Percentiles rank a stretch among this genome's conserved stretches.
These are phyloP conservation scores for Cryptotermes secundus DNA, from an alignment of 1,140 invertebrate species.

Conservation along the genomic window DNA sequence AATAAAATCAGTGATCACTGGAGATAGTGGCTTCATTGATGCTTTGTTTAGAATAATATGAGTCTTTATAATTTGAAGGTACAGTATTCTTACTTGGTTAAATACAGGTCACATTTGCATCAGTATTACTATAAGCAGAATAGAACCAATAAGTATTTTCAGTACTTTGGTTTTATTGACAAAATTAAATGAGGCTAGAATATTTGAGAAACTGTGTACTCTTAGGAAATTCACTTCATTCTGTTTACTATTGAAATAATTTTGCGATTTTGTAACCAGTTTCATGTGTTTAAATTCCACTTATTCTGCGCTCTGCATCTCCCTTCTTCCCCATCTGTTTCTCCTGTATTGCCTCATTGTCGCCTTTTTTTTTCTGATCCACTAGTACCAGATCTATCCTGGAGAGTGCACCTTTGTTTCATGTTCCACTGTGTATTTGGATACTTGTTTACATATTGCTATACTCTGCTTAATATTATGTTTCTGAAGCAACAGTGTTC, in stretches of 20 bases:
- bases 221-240: background rate
- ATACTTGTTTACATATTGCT: background rate
- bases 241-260: background rate
- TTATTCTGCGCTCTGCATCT: background rate
- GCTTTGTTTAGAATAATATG: no score
- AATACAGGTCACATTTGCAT: background rate
- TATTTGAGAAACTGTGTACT: no score
- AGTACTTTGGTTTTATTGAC: no score
- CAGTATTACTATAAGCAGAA: no score
- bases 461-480: background rate
- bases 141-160: no score
- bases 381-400: background rate
- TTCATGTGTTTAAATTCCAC: background rate
- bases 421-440: background rate
- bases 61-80: background rate
- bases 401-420: background rate
- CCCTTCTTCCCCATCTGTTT: background rate
- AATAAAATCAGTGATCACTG: no score
- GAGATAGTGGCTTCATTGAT: no score
- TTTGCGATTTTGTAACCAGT: background rate
- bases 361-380: background rate
- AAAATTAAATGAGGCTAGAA: no score
- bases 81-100: background rate
- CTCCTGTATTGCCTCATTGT: background rate
- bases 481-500: background rate